phyloP scores from a whole-genome alignment of 2,113 vertebrate genomes.

The Pelobates fuscus region DNA sequence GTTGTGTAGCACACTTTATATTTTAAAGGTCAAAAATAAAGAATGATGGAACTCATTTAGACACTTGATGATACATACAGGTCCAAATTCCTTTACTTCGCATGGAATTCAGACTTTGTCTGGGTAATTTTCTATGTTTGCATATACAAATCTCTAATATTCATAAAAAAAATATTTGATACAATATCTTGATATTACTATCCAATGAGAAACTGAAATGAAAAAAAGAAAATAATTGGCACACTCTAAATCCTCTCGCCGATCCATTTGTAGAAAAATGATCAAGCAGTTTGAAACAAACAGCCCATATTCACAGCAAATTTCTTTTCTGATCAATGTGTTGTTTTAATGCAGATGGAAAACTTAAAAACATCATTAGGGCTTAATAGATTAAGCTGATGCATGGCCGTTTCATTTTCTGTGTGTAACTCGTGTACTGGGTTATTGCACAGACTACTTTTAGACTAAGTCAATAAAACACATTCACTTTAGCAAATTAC shows the following conservation, averaged over 20 bases:
- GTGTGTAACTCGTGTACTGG: not conserved
- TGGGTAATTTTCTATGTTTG: too few species aligned
- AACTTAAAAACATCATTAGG: slow-evolving; percentile 28
- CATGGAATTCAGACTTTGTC: too few species aligned
- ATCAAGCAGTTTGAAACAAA: not conserved
- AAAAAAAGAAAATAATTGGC: not conserved
- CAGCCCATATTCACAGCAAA: not conserved
- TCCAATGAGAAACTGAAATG: not conserved
- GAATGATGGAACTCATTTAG: too few species aligned
- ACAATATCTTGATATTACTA: too few species aligned
- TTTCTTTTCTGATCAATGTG: slow-evolving; percentile 17
- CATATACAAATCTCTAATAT: too few species aligned
- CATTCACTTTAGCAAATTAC: not conserved
- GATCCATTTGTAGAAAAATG: not conserved
- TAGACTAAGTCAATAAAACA: not conserved
- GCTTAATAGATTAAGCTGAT: slow-evolving; percentile 18
- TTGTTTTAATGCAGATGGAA: slow-evolving; percentile 28
- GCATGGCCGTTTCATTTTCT: not conserved
- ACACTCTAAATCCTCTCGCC: not conserved
- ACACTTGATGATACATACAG: too few species aligned
- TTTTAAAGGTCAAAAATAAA: too few species aligned
- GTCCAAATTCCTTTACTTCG: too few species aligned
- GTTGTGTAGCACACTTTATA: too few species aligned
- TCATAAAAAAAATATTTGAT: too few species aligned
- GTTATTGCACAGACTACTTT: not conserved